Conservation (phyloP, 2,888 invertebrate genomes). For the Drosophila neotestacea region DNA sequence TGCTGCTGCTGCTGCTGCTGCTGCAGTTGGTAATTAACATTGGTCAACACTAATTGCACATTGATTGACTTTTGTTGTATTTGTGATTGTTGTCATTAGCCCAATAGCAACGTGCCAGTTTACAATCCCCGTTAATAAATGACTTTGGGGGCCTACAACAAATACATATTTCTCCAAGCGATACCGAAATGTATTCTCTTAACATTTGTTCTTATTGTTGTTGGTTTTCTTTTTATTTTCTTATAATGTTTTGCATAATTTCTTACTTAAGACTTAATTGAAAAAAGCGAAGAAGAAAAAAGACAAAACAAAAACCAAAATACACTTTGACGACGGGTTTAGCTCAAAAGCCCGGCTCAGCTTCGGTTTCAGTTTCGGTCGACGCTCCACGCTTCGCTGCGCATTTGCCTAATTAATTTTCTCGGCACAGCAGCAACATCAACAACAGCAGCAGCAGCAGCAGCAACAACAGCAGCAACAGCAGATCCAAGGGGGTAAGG, state of each 20-base stretch:
- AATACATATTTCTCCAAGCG: conserved; percentile 1
- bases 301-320: conserved; percentile 4
- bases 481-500: background rate
- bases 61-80: conserved; percentile 74
- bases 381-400: conserved; percentile 79
- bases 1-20: conserved; percentile 24
- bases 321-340: conserved; percentile 45
- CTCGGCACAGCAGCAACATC: conserved; percentile 60
- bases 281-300: conserved; percentile 55
- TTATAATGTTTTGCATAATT: conserved; percentile 80
- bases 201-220: conserved; percentile 44
- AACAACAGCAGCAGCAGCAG: conserved; percentile 17
- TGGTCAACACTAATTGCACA: conserved; percentile 71
- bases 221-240: conserved; percentile 3
- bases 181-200: conserved; percentile 45
- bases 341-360: conserved; percentile 55
- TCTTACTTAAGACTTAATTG: conserved; percentile 83
- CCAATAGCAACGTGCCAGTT: conserved; percentile 51
- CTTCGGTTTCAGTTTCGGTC: conserved; percentile 37
- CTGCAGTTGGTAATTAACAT: conserved; percentile 63
- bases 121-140: conserved; percentile 39
- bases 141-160: conserved; percentile 25
- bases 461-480: conserved; percentile 16
- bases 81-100: conserved; percentile 64
- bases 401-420: conserved; percentile 84